Evolutionary conservation across 2,888 invertebrate genomes (phyloP).

Genomic region (Nezara viridula): DNA sequence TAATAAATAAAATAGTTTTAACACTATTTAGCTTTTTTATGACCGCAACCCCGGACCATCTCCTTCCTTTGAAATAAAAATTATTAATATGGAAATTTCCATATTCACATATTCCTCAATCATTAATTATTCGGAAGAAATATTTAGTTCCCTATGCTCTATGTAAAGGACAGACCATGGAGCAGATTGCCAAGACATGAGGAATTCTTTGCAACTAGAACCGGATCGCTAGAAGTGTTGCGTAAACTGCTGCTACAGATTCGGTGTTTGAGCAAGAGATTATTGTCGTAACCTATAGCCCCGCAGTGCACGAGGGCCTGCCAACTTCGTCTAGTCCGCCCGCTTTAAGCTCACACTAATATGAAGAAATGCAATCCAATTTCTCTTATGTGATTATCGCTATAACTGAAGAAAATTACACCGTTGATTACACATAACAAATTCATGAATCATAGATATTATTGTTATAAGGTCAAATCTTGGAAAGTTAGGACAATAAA

Average conservation of each 20-base stretch:
- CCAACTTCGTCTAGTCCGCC: background rate
- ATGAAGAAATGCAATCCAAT: background rate
- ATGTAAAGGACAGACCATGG: background rate
- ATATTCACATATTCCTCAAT: too few relatives aligned
- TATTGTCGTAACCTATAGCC: slow-evolving; percentile 14
- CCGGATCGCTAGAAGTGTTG: background rate
- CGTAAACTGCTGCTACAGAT: slow-evolving; percentile 14
- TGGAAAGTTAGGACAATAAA: too few relatives aligned
- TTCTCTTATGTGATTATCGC: background rate
- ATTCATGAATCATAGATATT: too few relatives aligned
- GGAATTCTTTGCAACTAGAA: slow-evolving; percentile 1
- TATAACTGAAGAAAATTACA: background rate
- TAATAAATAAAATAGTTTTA: too few relatives aligned
- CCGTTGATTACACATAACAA: too few relatives aligned
- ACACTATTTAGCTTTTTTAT: too few relatives aligned
- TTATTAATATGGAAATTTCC: too few relatives aligned
- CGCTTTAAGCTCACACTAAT: background rate
- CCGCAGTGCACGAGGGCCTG: background rate
- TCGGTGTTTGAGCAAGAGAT: slow-evolving; percentile 14
- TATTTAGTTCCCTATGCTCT: background rate
- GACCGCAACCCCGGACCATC: too few relatives aligned
- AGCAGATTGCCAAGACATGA: background rate
- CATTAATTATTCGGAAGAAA: background rate
- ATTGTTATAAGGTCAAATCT: too few relatives aligned
- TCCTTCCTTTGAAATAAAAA: too few relatives aligned